These are phyloP conservation scores for Sinosuthora webbiana DNA, from an alignment of 2,113 vertebrate genomes.

Conservation along the genomic window DNA sequence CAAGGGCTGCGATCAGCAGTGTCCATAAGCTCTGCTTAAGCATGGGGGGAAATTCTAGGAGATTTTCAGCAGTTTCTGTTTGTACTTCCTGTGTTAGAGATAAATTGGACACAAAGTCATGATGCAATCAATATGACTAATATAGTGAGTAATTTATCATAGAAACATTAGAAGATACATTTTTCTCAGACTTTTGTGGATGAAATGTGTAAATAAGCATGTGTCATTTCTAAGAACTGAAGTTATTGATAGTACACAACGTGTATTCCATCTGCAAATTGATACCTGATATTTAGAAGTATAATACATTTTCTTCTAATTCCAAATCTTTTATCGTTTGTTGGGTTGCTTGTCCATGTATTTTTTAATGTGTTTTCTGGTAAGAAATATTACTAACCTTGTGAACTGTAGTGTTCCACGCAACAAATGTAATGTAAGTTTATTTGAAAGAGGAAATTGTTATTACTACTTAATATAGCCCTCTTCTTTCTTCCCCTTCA, in stretches of 20 bases:
- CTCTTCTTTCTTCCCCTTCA: background rate
- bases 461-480: background rate
- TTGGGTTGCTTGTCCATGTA: background rate
- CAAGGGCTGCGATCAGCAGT: background rate
- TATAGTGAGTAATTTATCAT: background rate
- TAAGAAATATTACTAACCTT: background rate
- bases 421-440: background rate
- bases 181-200: background rate
- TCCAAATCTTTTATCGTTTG: background rate
- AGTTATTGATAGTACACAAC: background rate
- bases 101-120: background rate
- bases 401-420: background rate
- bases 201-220: background rate
- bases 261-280: background rate
- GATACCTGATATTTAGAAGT: background rate
- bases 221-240: background rate
- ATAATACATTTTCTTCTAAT: background rate
- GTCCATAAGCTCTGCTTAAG: background rate
- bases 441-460: background rate
- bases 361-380: background rate
- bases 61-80: background rate
- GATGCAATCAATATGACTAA: background rate
- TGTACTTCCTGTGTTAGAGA: background rate
- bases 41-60: background rate
- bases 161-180: background rate